phyloP scores from a whole-genome alignment of 2,888 invertebrate species.

The Dryocosmus kuriphilus region DNA sequence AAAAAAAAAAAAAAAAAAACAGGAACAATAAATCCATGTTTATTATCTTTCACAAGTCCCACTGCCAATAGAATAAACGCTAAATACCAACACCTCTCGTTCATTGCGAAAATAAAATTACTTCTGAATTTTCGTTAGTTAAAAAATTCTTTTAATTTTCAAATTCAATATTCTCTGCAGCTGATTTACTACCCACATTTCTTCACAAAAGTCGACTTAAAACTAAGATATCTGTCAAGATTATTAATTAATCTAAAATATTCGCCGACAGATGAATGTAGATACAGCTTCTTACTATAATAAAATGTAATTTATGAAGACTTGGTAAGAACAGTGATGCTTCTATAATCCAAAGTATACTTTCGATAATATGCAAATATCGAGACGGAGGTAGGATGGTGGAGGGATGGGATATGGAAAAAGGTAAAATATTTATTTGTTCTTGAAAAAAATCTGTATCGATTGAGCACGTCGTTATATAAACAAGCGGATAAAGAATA shows the following conservation, averaged over 20 bases:
- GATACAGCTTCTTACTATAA: slow-evolving; percentile 9
- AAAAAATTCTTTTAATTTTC: neutral
- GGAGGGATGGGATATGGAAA: slow-evolving; percentile 56
- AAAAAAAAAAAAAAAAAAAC: too few relatives aligned
- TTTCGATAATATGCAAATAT: neutral
- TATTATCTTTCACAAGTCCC: neutral
- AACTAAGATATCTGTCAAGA: neutral
- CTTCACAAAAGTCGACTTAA: neutral
- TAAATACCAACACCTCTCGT: neutral
- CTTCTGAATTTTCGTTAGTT: neutral
- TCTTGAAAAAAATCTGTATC: slow-evolving; percentile 41
- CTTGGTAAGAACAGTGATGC: slow-evolving; percentile 4
- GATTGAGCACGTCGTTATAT: slow-evolving; percentile 50
- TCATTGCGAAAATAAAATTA: neutral
- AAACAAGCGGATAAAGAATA: slow-evolving; percentile 75
- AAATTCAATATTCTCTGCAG: neutral
- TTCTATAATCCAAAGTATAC: neutral
- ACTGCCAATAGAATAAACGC: neutral
- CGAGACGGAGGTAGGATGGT: slow-evolving; percentile 55
- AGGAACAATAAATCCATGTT: too few relatives aligned
- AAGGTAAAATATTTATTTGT: slow-evolving; percentile 36
- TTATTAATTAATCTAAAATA: neutral
- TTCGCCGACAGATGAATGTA: neutral
- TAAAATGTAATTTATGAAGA: slow-evolving; percentile 24
- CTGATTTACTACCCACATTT: neutral